Conservation (phyloP, 2,888 invertebrate species). For the Drosophila kanekoi region DNA sequence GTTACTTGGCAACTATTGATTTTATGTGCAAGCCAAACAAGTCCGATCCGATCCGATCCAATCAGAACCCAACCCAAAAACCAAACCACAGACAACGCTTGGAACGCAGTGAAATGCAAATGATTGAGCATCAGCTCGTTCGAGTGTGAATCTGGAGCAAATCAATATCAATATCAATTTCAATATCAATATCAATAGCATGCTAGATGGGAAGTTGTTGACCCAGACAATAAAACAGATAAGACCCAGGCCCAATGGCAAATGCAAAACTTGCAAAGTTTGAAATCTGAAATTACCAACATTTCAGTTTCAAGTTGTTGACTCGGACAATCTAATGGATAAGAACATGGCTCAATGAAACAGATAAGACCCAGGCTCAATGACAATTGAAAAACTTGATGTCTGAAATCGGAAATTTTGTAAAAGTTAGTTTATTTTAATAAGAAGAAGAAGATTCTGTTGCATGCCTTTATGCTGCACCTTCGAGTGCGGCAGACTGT, state of each 20-base stretch:
- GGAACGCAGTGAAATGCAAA: constrained; percentile 55
- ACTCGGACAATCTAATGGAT: no score
- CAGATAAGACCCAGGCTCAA: no score
- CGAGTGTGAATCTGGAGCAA: constrained; percentile 66
- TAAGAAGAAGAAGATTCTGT: constrained; percentile 1
- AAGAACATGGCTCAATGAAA: no score
- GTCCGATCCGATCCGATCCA: constrained; percentile 1
- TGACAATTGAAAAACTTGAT: no score
- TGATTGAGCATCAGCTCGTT: constrained; percentile 34
- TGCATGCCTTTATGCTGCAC: constrained; percentile 23
- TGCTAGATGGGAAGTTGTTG: constrained; percentile 54
- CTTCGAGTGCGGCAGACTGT: constrained; percentile 39
- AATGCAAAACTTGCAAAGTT: neutral
- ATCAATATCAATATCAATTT: constrained; percentile 57
- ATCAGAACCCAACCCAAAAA: constrained; percentile 43
- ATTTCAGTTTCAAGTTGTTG: no score
- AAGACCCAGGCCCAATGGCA: constrained; percentile 52
- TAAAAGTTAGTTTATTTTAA: neutral
- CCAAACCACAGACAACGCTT: constrained; percentile 68
- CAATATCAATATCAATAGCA: constrained; percentile 53
- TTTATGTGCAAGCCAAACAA: constrained; percentile 18
- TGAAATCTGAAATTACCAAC: constrained; percentile 3
- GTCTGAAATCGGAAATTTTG: no score
- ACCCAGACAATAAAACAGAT: constrained; percentile 64
- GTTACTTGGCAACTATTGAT: constrained; percentile 21